phyloP scores from a whole-genome alignment of 2,888 invertebrate genomes.

The Deilephila porcellus region DNA sequence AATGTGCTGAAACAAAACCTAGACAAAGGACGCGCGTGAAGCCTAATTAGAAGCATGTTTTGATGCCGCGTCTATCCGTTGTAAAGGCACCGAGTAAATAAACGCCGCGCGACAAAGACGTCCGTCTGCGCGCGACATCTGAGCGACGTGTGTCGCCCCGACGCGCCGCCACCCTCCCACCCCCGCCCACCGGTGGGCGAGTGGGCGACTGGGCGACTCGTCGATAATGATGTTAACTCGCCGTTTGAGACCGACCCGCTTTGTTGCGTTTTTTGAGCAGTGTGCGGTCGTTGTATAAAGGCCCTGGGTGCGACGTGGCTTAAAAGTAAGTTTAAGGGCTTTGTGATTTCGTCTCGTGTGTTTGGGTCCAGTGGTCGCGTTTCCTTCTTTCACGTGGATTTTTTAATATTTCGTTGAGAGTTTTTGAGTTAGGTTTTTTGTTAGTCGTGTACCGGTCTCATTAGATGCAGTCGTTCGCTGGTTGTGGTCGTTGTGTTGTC shows the following conservation, averaged over 20 bases:
- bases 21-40: neutral
- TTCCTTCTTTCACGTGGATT: too few species aligned
- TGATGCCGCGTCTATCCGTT: constrained; percentile 73
- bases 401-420: too few species aligned
- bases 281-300: constrained; percentile 28
- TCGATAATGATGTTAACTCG: constrained; percentile 84
- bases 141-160: constrained; percentile 81
- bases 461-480: too few species aligned
- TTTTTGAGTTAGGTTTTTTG: neutral
- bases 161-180: constrained; percentile 41
- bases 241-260: constrained; percentile 74
- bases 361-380: too few species aligned
- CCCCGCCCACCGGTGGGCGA: constrained; percentile 42
- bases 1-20: neutral
- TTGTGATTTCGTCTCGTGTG: constrained; percentile 1
- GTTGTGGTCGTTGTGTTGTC: too few species aligned
- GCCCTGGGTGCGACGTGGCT: constrained; percentile 18
- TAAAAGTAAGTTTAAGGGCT: constrained; percentile 18
- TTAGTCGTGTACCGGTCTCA: too few species aligned
- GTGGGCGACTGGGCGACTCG: constrained; percentile 52
- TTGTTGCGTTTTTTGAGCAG: constrained; percentile 76
- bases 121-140: constrained; percentile 83
- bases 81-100: constrained; percentile 74
- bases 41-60: constrained; percentile 35
- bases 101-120: constrained; percentile 83